A percentile compares a stretch with the other conserved stretches of the same genome.
These are phyloP conservation scores for Remorina albescens DNA, from an alignment of 2,797 vertebrate genomes.

Conservation along the genomic window DNA sequence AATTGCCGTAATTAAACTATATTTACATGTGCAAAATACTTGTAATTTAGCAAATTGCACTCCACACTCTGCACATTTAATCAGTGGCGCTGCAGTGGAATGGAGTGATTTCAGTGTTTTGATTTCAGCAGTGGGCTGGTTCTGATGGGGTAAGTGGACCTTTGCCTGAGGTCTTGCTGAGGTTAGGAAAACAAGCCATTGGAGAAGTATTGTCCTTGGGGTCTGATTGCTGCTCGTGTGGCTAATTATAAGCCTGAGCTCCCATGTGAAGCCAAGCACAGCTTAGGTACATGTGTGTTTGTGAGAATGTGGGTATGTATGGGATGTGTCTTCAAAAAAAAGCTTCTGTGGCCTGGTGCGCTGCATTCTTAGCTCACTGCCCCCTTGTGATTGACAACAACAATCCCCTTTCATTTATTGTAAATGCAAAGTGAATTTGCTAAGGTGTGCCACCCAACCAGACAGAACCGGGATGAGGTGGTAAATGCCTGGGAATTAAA, in stretches of 20 bases:
- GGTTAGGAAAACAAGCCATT: slow-evolving; percentile 94
- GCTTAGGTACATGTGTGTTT: slow-evolving; percentile 66
- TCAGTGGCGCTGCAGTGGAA: slow-evolving; percentile 97
- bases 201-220: slow-evolving; percentile 91
- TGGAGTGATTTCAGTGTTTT: slow-evolving; percentile 98
- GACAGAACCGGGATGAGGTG: slow-evolving; percentile 41
- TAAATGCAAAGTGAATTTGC: slow-evolving; percentile 64
- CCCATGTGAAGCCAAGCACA: slow-evolving; percentile 80
- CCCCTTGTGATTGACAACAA: slow-evolving; percentile 53
- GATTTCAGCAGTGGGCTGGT: slow-evolving; percentile 93
- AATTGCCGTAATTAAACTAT: slow-evolving; percentile 99
- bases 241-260: slow-evolving; percentile 92
- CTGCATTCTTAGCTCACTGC: slow-evolving; percentile 32
- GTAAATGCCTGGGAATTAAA: slow-evolving; percentile 70
- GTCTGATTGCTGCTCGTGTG: slow-evolving; percentile 92
- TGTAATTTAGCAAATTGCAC: slow-evolving; percentile 99
- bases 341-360: slow-evolving; percentile 28
- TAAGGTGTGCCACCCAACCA: slow-evolving; percentile 49
- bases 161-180: slow-evolving; percentile 92
- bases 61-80: slow-evolving; percentile 99
- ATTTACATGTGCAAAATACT: slow-evolving; percentile 99
- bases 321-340: slow-evolving; percentile 50
- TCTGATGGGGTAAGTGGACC: slow-evolving; percentile 98
- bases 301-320: slow-evolving; percentile 36
- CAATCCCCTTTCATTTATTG: slow-evolving; percentile 52